Percentiles rank a stretch among this genome's conserved stretches.
Evolutionary conservation across 2,888 invertebrate genomes (phyloP).

Genomic region (Ectemnius continuus): DNA sequence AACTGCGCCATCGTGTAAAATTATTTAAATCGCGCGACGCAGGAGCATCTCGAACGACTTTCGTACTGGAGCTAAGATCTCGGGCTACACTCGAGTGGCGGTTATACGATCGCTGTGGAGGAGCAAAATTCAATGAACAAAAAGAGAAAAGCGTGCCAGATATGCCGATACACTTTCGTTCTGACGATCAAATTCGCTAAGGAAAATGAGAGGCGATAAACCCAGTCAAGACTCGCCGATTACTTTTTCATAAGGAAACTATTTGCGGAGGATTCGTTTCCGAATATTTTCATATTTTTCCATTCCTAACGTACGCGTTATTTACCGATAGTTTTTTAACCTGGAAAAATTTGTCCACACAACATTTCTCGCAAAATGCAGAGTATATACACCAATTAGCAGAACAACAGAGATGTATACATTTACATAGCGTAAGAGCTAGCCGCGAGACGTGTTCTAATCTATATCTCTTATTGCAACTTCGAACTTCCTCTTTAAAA

Average conservation of each 20-base stretch:
- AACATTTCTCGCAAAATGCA: constrained; percentile 74
- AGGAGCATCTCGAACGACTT: constrained; percentile 2
- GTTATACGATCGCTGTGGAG: constrained; percentile 2
- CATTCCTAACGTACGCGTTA: constrained; percentile 63
- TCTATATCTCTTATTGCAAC: constrained; percentile 29
- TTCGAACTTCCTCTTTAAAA: neutral
- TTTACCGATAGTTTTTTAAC: constrained; percentile 62
- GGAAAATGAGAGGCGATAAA: constrained; percentile 32
- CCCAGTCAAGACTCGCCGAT: constrained; percentile 44
- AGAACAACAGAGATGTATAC: constrained; percentile 75
- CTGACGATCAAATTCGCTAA: constrained; percentile 34
- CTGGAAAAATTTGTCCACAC: constrained; percentile 67
- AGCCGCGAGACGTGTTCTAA: constrained; percentile 72
- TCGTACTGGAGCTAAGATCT: constrained; percentile 14
- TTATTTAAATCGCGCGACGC: neutral
- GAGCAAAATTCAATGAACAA: constrained; percentile 4
- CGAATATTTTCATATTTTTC: constrained; percentile 51
- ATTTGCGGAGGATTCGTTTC: constrained; percentile 47
- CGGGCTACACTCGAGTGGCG: constrained; percentile 5
- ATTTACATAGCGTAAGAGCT: constrained; percentile 75
- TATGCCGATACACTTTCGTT: constrained; percentile 22
- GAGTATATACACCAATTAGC: constrained; percentile 76
- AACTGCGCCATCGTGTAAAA: neutral
- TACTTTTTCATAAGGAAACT: constrained; percentile 43
- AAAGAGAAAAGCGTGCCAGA: constrained; percentile 12